Percentiles rank a stretch among this genome's conserved stretches.
Conservation (phyloP, 2,797 vertebrate species). For the Threskiornis aethiopicus region DNA sequence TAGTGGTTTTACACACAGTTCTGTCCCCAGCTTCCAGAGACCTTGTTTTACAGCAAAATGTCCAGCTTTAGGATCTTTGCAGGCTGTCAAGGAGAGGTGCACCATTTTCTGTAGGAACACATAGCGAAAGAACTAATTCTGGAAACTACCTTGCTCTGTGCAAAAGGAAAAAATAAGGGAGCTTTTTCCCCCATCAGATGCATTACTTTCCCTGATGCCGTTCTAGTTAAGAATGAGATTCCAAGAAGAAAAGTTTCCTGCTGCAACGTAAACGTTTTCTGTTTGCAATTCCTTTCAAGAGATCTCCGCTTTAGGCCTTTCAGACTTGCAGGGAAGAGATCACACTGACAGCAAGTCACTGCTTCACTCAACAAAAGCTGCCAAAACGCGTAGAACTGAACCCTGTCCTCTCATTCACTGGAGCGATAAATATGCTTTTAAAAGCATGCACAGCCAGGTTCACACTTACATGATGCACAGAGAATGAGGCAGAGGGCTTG, state of each 20-base stretch:
- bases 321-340: background rate
- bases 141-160: background rate
- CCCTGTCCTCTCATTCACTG: conserved; percentile 17
- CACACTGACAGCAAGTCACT: background rate
- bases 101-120: background rate
- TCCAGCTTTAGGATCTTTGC: background rate
- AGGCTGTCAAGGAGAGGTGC: background rate
- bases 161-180: background rate
- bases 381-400: conserved; percentile 2
- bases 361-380: background rate
- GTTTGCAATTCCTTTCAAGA: background rate
- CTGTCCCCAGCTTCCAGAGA: background rate
- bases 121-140: background rate
- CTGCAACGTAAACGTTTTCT: background rate
- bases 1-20: background rate
- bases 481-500: conserved; percentile 42
- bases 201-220: background rate
- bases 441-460: conserved; percentile 49
- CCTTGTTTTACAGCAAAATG: background rate
- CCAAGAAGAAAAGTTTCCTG: background rate
- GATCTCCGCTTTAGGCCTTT: background rate
- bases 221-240: background rate
- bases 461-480: conserved; percentile 59
- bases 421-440: conserved; percentile 26
- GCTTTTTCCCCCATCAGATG: background rate